Base-by-base conservation (phyloP, 2,113 vertebrate genomes). In the Hemicordylus capensis region DNA sequence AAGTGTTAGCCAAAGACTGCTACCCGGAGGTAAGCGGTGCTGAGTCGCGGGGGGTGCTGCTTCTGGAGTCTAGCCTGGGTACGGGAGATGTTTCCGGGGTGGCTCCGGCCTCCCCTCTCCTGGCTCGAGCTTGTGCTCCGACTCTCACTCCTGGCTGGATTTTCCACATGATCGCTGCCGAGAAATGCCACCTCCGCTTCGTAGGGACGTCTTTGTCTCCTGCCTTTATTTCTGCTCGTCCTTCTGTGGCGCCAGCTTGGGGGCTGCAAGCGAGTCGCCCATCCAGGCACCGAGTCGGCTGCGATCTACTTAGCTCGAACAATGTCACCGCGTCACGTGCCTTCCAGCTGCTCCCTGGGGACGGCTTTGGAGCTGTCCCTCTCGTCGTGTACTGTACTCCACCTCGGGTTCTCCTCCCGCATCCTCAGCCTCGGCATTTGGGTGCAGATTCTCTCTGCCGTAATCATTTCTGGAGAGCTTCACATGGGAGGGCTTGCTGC, bases 1-100 rank as follows among this genome's bases (percentile, higher is more conserved):
- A 99, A 93, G 98, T 99, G 89, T 76, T 99, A 91, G 98, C 97
- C 1, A 99, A 98, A 91, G 98, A 99, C 92, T 98, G 97, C 93
- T 99, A 99, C 75, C 98, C 98, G 0, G 98, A 99, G 98, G 98
- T 99, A 96, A 94, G 96, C 87, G 9, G 73, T 51, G 15, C 3
- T 12, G 10, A 1, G 11, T 39, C 22, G 42, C 26, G n/a, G 48
- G 11, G 66, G 34, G 12, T 15, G 1, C 11, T 14, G 54, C 1
- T 11, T n/a, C 73, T 31, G 58, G 67, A 11, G 19, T 54, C 3
- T 1, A 6, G 42, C 8, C 34, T 34, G 6, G 2, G 1, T 6
- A 14, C n/a, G 70, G 28, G 8, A 4, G 26, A 22, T 9, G 61
- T 11, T 3, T n/a, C 11, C 5, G 1, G 20, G 20, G 11, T 34